Base-by-base conservation (phyloP, 2,888 invertebrate genomes). In the Vanessa cardui region DNA sequence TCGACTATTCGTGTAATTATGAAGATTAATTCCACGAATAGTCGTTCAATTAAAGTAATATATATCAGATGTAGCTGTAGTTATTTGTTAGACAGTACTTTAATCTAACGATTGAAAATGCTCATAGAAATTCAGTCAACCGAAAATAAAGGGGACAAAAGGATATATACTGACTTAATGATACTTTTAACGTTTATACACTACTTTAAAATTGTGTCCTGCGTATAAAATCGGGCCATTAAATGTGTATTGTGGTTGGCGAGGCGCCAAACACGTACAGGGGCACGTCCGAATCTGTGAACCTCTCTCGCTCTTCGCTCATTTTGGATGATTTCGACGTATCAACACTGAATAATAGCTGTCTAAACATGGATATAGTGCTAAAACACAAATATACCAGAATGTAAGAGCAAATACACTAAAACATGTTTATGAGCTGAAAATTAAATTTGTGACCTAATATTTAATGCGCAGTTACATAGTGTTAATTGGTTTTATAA, bases 161-260 rank as follows among this genome's bases (percentile, higher is more conserved):
- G 73, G 66, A 72, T 63, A 67, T 69, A 66, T 69, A 69, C 78
- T 82, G 81, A 83, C 83, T 84, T 82, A 85, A 86, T 86, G 83
- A 83, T 83, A 85, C 83, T 83, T 84, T 84, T 85, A 87, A 84
- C 82, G 80, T 87, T 87, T 86, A 88, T 84, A 81, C 82, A 84
- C 81, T 86, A 85, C 84, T 90, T 89, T 86, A 86, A 86, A 89
- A 88, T 85, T 83, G 86, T 87, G 87, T 86, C 83, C 86, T 85
- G 85, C 84, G 85, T 85, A 86, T 87, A 88, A 88, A 89, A 88
- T 83, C 82, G 83, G 75, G 77, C 81, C 80, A 84, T 87, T 84
- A 85, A 86, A 86, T 83, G 83, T 86, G 83, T 88, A 88, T 86
- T 84, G 87, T 81, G 85, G 85, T 84, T 91, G 91, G 91, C 86